phyloP scores from a whole-genome alignment of 2,113 vertebrate genomes.

The Uropsilus gracilis region DNA sequence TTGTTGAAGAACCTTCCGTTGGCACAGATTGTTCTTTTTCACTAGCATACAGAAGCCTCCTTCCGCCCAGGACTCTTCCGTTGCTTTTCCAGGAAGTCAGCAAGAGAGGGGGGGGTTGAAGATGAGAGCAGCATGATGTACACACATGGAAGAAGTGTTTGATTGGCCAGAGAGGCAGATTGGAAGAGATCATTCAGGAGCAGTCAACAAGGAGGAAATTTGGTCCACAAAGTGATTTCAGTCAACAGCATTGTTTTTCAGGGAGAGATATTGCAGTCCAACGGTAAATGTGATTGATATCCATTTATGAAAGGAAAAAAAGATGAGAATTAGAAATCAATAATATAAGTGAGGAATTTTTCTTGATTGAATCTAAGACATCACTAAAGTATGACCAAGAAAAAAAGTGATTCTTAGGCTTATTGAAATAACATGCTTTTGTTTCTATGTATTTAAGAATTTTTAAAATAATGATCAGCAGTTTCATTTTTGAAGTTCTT shows the following conservation, averaged over 20 bases:
- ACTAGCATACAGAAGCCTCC: constrained; percentile 99
- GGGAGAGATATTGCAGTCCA: constrained; percentile 91
- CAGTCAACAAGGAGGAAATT: constrained; percentile 90
- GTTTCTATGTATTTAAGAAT: background rate
- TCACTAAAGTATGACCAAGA: background rate
- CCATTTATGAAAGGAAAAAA: constrained; percentile 90
- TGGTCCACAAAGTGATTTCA: constrained; percentile 91
- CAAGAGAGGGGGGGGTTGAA: constrained; percentile 86
- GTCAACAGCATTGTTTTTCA: constrained; percentile 89
- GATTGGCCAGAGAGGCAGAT: constrained; percentile 90
- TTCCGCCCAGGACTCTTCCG: constrained; percentile 99
- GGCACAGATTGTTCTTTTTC: constrained; percentile 99
- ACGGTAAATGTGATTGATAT: constrained; percentile 91
- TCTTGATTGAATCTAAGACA: constrained; percentile 58
- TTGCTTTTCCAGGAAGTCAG: constrained; percentile 94
- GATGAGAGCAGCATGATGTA: constrained; percentile 84
- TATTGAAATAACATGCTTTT: background rate
- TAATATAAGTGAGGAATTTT: constrained; percentile 86
- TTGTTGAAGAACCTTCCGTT: constrained; percentile 99
- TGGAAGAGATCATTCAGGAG: constrained; percentile 88
- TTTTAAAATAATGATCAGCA: background rate
- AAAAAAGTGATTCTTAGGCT: constrained; percentile 14
- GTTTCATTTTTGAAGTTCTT: background rate
- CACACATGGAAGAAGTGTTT: constrained; percentile 84
- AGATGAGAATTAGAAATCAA: constrained; percentile 89